A percentile compares a stretch with the other conserved stretches of the same genome.
phyloP scores from a whole-genome alignment of 2,888 invertebrate species.

The Parapristionchus giblindavisi region DNA sequence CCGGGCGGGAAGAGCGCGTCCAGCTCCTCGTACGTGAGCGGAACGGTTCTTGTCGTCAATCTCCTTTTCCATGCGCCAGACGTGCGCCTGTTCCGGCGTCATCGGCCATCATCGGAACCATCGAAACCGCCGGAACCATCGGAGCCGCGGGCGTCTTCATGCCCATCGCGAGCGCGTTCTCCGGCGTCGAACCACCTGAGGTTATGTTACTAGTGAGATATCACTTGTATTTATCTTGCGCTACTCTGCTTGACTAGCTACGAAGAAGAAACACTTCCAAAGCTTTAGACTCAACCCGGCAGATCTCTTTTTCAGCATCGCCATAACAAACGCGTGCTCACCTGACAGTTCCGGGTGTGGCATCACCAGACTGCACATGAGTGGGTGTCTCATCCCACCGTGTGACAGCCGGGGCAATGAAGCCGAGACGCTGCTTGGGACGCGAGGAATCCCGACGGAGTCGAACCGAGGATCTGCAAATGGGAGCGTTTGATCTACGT shows the following conservation, averaged over 20 bases:
- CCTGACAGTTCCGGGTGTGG: conserved; percentile 78
- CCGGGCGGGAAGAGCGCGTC: conserved; percentile 97
- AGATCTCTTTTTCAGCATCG: no score
- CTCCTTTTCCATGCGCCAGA: conserved; percentile 78
- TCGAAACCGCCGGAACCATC: conserved; percentile 90
- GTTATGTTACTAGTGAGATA: no score
- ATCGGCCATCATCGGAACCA: no score
- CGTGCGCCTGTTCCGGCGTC: conserved; percentile 25
- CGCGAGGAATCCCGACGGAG: conserved; percentile 45
- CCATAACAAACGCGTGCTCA: conserved; percentile 22
- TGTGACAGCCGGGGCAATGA: conserved; percentile 80
- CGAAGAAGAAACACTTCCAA: no score
- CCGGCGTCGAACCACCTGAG: conserved; percentile 72
- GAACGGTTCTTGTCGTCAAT: conserved; percentile 97
- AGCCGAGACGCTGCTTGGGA: conserved; percentile 60
- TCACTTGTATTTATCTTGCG: no score
- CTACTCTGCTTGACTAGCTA: no score
- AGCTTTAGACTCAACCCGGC: no score
- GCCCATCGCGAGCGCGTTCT: conserved; percentile 89
- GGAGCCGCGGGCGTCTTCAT: conserved; percentile 97
- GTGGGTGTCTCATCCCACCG: conserved; percentile 78
- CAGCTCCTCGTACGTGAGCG: conserved; percentile 93
- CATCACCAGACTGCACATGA: conserved; percentile 70
- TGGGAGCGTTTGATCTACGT: no score
- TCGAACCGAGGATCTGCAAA: no score